These are phyloP conservation scores for Poeciliopsis turrubarensis DNA, from an alignment of 2,113 vertebrate genomes.

Conservation along the genomic window DNA sequence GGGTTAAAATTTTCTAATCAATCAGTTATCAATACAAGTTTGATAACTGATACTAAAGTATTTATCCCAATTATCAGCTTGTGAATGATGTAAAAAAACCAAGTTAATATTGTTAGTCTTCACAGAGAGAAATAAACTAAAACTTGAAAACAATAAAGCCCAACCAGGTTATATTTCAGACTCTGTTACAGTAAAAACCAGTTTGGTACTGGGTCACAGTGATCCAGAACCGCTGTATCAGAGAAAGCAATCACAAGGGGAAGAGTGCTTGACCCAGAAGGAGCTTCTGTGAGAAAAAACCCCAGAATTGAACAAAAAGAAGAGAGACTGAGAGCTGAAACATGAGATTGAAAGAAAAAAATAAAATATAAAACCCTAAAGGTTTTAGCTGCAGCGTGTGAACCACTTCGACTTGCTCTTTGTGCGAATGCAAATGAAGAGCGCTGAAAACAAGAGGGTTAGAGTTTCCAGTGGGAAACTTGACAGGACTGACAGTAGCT, in stretches of 20 bases:
- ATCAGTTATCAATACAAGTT: background rate
- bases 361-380: background rate
- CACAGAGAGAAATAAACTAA: background rate
- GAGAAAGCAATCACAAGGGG: slow-evolving; percentile 5
- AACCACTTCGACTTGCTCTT: slow-evolving; percentile 13
- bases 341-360: background rate
- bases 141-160: background rate
- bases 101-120: background rate
- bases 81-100: background rate
- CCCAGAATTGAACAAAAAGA: background rate
- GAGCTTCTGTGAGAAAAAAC: background rate
- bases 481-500: slow-evolving; percentile 38
- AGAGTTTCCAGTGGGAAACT: slow-evolving; percentile 27
- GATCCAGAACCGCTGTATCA: slow-evolving; percentile 13
- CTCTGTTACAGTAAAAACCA: background rate
- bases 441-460: background rate
- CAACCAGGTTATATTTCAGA: background rate
- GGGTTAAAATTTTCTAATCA: background rate
- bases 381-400: slow-evolving; percentile 23
- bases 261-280: background rate
- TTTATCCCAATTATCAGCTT: slow-evolving; percentile 4
- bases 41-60: background rate
- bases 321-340: slow-evolving; percentile 3
- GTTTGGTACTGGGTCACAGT: slow-evolving; percentile 15
- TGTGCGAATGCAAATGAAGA: slow-evolving; percentile 23